Evolutionary conservation across 2,113 vertebrate genomes (phyloP).

Genomic region (Symphodus melops): DNA sequence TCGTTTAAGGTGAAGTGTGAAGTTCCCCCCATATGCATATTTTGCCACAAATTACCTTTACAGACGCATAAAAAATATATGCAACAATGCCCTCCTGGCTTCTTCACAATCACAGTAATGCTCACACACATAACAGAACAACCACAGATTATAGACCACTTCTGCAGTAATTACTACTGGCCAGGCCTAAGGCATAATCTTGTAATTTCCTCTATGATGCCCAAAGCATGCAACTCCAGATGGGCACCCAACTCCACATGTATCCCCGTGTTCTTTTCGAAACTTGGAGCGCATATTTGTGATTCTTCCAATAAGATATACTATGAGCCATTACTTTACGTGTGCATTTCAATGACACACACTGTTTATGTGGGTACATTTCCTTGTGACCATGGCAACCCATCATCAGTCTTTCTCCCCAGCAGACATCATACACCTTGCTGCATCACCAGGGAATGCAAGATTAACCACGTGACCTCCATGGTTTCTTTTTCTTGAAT

Average conservation of each 20-base stretch:
- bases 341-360: slow-evolving; percentile 43
- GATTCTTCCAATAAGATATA: slow-evolving; percentile 66
- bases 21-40: slow-evolving; percentile 9
- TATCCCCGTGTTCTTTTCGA: slow-evolving; percentile 34
- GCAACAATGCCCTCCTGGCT: slow-evolving; percentile 66
- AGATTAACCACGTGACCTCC: slow-evolving; percentile 11
- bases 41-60: slow-evolving; percentile 53
- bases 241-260: slow-evolving; percentile 37
- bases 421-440: slow-evolving; percentile 46
- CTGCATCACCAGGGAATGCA: slow-evolving; percentile 25
- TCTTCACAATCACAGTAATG: slow-evolving; percentile 71
- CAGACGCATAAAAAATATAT: slow-evolving; percentile 53
- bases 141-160: slow-evolving; percentile 85
- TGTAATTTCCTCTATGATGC: slow-evolving; percentile 81
- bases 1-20: slow-evolving; percentile 46
- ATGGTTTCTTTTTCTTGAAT: no score
- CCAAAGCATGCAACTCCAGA: slow-evolving; percentile 66
- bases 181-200: slow-evolving; percentile 81
- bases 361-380: slow-evolving; percentile 45
- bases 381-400: slow-evolving; percentile 34
- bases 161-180: slow-evolving; percentile 82
- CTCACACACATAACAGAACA: slow-evolving; percentile 76
- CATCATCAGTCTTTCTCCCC: slow-evolving; percentile 14
- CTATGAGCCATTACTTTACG: slow-evolving; percentile 44
- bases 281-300: slow-evolving; percentile 48